Base-by-base conservation (phyloP, 2,113 vertebrate species). In the Octodon degus region DNA sequence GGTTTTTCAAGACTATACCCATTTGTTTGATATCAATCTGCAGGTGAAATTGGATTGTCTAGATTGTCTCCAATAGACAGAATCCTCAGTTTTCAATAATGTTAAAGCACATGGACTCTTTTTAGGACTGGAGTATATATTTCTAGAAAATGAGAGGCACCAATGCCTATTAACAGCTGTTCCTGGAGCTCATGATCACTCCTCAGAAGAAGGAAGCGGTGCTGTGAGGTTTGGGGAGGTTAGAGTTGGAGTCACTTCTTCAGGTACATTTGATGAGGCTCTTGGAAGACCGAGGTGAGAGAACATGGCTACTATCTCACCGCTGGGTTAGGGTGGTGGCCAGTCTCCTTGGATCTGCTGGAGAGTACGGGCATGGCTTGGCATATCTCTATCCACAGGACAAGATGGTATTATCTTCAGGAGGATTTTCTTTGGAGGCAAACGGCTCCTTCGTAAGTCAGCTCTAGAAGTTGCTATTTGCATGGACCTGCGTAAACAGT, bases 1-100 rank as follows among this genome's bases (percentile, higher is more conserved):
- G 16, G 30, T 25, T 47, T 93, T 55, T 34, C 1, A 32, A 92
- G 22, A 83, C 40, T 62, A 4, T 82, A 82, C 43, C 22, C 2
- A 40, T 77, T 76, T 93, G 13, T 70, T 87, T 94, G 85, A n/a
- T 65, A 95, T 32, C 62, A 87, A 65, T 34, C 34, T 72, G 32
- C 11, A 40, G 37, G 60, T 3, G n/a, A 79, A 68, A 77, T 70
- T 67, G 67, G 53, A 40, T 87, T 43, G 82, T 76, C 50, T 84
- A 77, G 40, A 47, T 91, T 83, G 40, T 84, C 34, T 91, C 60
- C 24, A 47, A 24, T 62, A 25, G 90, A 89, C 20, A 96, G 32
- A 77, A 70, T 62, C 80, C 17, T 81, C 30, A 83, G 76, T 63
- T 91, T 84, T 53, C 72, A 62, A 91, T 87, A 91, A 70, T 55